Percentiles rank a stretch among this genome's conserved stretches.
These are phyloP conservation scores for Chalcis sispes DNA, from an alignment of 2,888 invertebrate species.

Conservation along the genomic window DNA sequence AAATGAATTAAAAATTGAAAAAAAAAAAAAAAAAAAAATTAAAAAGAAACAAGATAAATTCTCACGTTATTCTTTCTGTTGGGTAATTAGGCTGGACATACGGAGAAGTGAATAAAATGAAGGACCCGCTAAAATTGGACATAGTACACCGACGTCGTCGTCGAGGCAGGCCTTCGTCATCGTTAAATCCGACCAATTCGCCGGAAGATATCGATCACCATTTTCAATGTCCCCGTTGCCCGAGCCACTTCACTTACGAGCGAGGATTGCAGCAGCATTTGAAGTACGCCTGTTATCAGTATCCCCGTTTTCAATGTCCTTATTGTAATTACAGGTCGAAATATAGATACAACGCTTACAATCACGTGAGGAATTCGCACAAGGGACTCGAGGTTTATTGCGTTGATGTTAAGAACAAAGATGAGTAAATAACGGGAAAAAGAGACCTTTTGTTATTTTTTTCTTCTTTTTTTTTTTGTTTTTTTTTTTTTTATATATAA, in stretches of 20 bases:
- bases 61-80: no score
- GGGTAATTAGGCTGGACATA: not conserved
- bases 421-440: no score
- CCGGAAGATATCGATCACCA: not conserved
- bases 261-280: conserved; percentile 67
- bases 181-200: not conserved
- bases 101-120: conserved; percentile 62
- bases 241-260: conserved; percentile 64
- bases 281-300: conserved; percentile 67
- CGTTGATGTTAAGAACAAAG: conserved; percentile 61
- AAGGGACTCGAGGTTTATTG: conserved; percentile 61
- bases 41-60: no score
- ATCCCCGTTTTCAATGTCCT: conserved; percentile 70
- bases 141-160: conserved; percentile 7
- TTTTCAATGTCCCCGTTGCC: conserved; percentile 64
- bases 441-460: no score
- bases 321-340: conserved; percentile 68
- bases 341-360: conserved; percentile 68
- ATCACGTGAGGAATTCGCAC: conserved; percentile 67
- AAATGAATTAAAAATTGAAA: no score
- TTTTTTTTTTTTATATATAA: no score
- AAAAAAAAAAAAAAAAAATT: no score
- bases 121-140: conserved; percentile 43
- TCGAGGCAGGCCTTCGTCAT: conserved; percentile 32
- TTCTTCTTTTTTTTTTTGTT: no score